Conservation (phyloP, 2,797 vertebrate species). For the Clarias fuscus region DNA sequence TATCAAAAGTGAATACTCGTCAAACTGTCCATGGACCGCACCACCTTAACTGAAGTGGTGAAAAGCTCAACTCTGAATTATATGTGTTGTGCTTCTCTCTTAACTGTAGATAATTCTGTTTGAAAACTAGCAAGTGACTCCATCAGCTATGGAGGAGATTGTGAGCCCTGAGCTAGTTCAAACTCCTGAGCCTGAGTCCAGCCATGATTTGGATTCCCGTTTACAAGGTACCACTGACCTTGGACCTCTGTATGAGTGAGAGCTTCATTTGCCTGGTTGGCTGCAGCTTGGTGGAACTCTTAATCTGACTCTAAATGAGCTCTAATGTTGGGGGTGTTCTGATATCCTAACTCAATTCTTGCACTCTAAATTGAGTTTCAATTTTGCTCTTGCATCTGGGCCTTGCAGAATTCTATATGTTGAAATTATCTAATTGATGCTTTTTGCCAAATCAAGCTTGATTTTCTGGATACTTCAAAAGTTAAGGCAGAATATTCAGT, state of each 20-base stretch:
- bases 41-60: conserved; percentile 16
- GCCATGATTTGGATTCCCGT: conserved; percentile 80
- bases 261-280: conserved; percentile 28
- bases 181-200: conserved; percentile 76
- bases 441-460: background rate
- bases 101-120: conserved; percentile 73
- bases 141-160: conserved; percentile 82
- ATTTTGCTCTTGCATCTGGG: background rate
- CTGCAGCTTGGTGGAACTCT: conserved; percentile 23
- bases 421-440: background rate
- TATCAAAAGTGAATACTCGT: background rate
- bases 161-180: conserved; percentile 74
- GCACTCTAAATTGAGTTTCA: conserved; percentile 1
- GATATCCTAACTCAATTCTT: background rate
- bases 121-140: conserved; percentile 72
- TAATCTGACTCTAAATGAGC: background rate
- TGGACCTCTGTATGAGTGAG: conserved; percentile 54
- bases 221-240: conserved; percentile 82
- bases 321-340: background rate
- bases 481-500: background rate
- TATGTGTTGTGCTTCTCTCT: conserved; percentile 69
- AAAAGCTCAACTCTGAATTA: conserved; percentile 47
- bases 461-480: background rate
- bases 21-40: background rate
- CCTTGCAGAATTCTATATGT: background rate